Conservation (phyloP, 2,113 vertebrate species). For the Sphyrna mokarran region DNA sequence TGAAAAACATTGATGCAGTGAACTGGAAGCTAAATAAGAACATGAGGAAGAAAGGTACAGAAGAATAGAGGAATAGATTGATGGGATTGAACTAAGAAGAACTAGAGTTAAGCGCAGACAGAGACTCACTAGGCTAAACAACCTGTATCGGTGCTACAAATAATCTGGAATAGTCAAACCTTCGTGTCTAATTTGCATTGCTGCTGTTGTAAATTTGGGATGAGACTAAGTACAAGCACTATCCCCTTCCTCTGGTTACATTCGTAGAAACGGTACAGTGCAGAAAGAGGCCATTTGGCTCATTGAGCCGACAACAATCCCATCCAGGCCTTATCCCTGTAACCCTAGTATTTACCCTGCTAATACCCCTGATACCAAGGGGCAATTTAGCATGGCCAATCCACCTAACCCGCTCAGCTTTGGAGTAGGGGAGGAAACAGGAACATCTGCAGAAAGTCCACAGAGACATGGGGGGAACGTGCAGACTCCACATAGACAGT, state of each 20-base stretch:
- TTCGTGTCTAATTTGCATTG: neutral
- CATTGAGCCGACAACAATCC: no score
- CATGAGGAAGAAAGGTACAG: neutral
- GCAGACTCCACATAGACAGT: no score
- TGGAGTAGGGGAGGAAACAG: no score
- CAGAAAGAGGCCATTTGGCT: no score
- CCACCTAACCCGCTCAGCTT: no score
- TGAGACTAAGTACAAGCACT: neutral
- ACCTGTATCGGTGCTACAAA: neutral
- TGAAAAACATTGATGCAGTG: neutral
- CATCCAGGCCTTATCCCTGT: no score
- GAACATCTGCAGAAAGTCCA: no score
- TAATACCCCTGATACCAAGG: no score
- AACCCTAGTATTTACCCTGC: no score
- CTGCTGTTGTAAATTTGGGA: neutral
- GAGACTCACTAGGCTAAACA: neutral
- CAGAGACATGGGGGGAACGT: no score
- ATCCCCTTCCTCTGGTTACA: neutral
- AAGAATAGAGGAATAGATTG: neutral
- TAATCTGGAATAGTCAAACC: neutral
- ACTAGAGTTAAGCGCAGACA: neutral
- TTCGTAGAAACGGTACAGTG: neutral
- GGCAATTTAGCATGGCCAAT: no score
- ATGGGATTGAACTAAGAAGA: neutral
- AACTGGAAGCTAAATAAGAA: neutral